Evolutionary conservation across 2,888 invertebrate species (phyloP).

Genomic region (Tubulanus polymorphus): DNA sequence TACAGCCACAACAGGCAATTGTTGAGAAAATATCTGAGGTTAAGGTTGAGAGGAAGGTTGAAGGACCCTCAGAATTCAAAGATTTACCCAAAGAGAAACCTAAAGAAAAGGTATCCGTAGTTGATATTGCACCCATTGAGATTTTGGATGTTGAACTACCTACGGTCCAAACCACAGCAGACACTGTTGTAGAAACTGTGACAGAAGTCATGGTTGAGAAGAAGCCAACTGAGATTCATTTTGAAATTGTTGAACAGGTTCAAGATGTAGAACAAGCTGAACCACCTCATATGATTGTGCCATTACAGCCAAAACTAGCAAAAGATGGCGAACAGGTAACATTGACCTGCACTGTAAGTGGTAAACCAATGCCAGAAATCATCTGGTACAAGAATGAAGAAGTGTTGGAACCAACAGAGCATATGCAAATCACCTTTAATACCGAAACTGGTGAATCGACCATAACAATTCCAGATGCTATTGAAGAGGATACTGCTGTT

Average conservation of each 20-base stretch:
- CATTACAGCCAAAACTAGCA: conserved; percentile 40
- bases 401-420: conserved; percentile 32
- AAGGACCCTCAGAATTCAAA: conserved; percentile 1
- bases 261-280: conserved; percentile 21
- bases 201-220: conserved; percentile 1
- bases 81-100: neutral
- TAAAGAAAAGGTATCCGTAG: neutral
- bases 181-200: neutral
- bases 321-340: conserved; percentile 39
- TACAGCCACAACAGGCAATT: neutral
- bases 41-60: neutral
- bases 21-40: too few relatives aligned
- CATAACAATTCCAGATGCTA: conserved; percentile 91
- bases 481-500: conserved; percentile 93
- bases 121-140: neutral
- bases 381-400: conserved; percentile 42
- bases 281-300: conserved; percentile 44
- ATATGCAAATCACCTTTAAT: conserved; percentile 36
- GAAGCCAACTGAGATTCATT: conserved; percentile 3
- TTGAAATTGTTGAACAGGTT: conserved; percentile 25
- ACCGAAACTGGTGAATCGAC: conserved; percentile 58
- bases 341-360: conserved; percentile 38
- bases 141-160: neutral
- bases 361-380: conserved; percentile 39
- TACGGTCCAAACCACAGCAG: neutral